Conservation (phyloP, 2,888 invertebrate genomes). For the Microctonus hyperodae region DNA sequence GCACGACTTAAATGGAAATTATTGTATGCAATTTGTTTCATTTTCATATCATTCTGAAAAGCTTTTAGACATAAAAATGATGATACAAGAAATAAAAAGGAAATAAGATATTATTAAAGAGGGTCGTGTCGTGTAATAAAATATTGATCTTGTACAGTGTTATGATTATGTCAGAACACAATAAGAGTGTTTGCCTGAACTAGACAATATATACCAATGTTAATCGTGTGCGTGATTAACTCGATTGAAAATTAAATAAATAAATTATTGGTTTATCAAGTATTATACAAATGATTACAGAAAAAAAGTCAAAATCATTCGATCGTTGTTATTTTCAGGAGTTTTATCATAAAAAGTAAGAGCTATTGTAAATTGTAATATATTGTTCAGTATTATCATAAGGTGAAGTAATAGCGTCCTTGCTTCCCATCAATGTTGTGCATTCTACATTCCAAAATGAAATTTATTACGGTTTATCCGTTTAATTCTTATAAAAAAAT, state of each 20-base stretch:
- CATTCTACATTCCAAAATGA: slow-evolving; percentile 58
- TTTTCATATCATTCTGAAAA: not conserved
- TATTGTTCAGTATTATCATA: slow-evolving; percentile 60
- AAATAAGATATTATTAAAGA: slow-evolving; percentile 24
- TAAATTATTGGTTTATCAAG: not conserved
- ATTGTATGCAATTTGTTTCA: not conserved
- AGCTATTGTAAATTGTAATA: slow-evolving; percentile 58
- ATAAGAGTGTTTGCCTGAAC: slow-evolving; percentile 30
- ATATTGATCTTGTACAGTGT: slow-evolving; percentile 38
- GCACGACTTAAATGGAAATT: not conserved
- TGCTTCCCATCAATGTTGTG: slow-evolving; percentile 46
- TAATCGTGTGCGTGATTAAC: slow-evolving; percentile 33
- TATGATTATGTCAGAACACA: slow-evolving; percentile 37
- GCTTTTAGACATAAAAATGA: slow-evolving; percentile 31
- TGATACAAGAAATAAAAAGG: slow-evolving; percentile 9
- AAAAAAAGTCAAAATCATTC: slow-evolving; percentile 3
- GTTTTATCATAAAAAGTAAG: slow-evolving; percentile 29
- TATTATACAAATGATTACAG: not conserved
- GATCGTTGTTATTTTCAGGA: slow-evolving; percentile 35
- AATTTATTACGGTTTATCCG: slow-evolving; percentile 31
- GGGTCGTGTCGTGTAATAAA: slow-evolving; percentile 37
- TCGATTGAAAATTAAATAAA: not conserved
- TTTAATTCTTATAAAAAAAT: not conserved
- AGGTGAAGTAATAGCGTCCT: slow-evolving; percentile 45
- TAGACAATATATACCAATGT: slow-evolving; percentile 36